Base-by-base conservation (phyloP, 2,797 vertebrate species). In the Lepus townsendii region DNA sequence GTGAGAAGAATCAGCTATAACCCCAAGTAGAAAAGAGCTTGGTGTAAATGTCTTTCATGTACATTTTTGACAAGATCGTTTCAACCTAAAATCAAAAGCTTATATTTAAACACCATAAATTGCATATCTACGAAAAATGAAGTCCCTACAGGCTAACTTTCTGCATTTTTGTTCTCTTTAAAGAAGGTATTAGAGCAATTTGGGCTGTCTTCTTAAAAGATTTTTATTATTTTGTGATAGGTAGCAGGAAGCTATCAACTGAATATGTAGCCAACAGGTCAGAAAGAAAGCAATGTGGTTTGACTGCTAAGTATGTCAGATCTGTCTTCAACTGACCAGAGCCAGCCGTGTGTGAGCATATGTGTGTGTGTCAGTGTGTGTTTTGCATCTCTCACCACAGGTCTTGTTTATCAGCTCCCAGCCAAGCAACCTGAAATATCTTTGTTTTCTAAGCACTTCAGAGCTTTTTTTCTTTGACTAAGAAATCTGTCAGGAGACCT, bases 141-240 rank as follows among this genome's bases (percentile, higher is more conserved):
- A 97, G 97, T 97, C 97, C 97, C 97, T 97, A 96, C 65, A 96
- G 97, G 97, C 93, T 96, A 96, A 95, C 97, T 96, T 97, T 98
- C 72, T 90, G 90, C 83, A 95, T 94, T 95, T 95, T 79, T 92
- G 78, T 63, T 98, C 97, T 97, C 96, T 93, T 98, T 97, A 97
- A 97, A 96, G 97, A 97, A 92, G 90, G 86, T 98, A 96, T 98
- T 88, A 92, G 82, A 95, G 91, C 80, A 98, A 98, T 97, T 97
- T 96, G 30, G 77, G 66, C 95, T 98, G 97, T 97, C 97, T 97
- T 94, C 91, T 95, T 97, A 96, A 98, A 94, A 97, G 82, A 95
- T 87, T 97, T 97, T 97, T 97, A 98, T 97, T 98, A 95, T 97
- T 97, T 98, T 97, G 92, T 94, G 92, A 93, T 73, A 93, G 85